These are phyloP conservation scores for Sinodicranocentrus sp. DNA, from an alignment of 2,888 invertebrate genomes.

Conservation along the genomic window DNA sequence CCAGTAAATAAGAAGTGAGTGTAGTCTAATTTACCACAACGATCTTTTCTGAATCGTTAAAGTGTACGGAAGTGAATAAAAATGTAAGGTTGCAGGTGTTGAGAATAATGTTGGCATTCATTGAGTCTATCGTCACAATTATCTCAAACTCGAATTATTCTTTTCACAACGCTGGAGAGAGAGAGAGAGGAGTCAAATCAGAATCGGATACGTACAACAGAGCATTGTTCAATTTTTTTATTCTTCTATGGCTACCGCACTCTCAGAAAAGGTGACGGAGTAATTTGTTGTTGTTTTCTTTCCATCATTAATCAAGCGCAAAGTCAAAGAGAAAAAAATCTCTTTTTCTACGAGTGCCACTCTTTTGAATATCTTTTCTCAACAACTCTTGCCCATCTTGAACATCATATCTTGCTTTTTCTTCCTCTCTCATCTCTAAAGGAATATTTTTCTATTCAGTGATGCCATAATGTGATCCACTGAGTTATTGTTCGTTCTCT, in stretches of 20 bases:
- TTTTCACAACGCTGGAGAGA: no score
- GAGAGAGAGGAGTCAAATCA: no score
- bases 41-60: no score
- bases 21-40: no score
- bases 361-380: conserved; percentile 23
- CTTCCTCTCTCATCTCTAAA: neutral
- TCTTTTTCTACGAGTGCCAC: conserved; percentile 40
- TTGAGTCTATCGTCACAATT: conserved; percentile 70
- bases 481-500: conserved; percentile 27
- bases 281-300: conserved; percentile 76
- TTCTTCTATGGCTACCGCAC: conserved; percentile 30
- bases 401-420: neutral
- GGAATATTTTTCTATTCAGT: neutral
- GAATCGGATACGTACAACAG: no score
- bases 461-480: conserved; percentile 5
- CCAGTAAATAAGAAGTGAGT: no score
- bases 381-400: neutral
- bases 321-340: conserved; percentile 72
- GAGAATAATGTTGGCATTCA: conserved; percentile 74
- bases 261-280: conserved; percentile 73
- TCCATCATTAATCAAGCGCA: conserved; percentile 77
- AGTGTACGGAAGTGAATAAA: no score
- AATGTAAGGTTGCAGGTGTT: conserved; percentile 70
- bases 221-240: neutral
- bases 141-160: neutral